Conservation (phyloP, 2,113 vertebrate genomes). For the Heterochromis multidens region DNA sequence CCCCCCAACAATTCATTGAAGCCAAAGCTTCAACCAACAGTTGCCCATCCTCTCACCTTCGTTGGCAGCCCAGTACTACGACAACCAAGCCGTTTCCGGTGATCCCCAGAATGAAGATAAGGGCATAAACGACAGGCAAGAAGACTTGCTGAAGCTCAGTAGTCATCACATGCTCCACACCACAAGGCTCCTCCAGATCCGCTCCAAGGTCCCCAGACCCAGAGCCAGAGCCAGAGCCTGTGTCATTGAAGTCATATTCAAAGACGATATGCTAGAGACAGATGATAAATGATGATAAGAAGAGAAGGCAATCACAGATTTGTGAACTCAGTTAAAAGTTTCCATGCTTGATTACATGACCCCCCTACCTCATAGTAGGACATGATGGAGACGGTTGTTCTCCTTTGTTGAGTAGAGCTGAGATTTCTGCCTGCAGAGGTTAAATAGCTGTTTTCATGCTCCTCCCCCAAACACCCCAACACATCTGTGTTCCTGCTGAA, state of each 20-base stretch:
- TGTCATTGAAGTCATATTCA: slow-evolving; percentile 69
- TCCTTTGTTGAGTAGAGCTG: not conserved
- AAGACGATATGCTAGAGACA: slow-evolving; percentile 68
- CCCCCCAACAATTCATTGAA: accelerated
- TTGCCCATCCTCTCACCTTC: slow-evolving; percentile 66
- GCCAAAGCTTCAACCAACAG: not conserved
- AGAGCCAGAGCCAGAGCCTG: slow-evolving; percentile 78
- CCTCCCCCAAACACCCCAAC: slow-evolving; percentile 40
- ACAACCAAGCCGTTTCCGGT: slow-evolving; percentile 95
- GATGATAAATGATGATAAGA: not conserved
- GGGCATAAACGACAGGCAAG: slow-evolving; percentile 87
- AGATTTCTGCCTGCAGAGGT: not conserved
- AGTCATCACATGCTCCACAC: slow-evolving; percentile 76
- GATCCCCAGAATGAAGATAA: slow-evolving; percentile 92
- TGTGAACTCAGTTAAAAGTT: not conserved
- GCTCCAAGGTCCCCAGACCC: slow-evolving; percentile 78
- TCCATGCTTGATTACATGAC: not conserved
- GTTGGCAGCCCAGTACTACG: slow-evolving; percentile 94
- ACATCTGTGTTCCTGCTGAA: slow-evolving; percentile 65
- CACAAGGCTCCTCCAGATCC: slow-evolving; percentile 82
- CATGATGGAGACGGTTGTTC: slow-evolving; percentile 48
- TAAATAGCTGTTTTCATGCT: slow-evolving; percentile 42
- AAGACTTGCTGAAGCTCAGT: slow-evolving; percentile 85
- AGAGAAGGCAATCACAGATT: not conserved
- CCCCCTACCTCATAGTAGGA: slow-evolving; percentile 75